These are phyloP conservation scores for Pelecanoides urinatrix DNA, from an alignment of 2,113 vertebrate species.

Conservation along the genomic window DNA sequence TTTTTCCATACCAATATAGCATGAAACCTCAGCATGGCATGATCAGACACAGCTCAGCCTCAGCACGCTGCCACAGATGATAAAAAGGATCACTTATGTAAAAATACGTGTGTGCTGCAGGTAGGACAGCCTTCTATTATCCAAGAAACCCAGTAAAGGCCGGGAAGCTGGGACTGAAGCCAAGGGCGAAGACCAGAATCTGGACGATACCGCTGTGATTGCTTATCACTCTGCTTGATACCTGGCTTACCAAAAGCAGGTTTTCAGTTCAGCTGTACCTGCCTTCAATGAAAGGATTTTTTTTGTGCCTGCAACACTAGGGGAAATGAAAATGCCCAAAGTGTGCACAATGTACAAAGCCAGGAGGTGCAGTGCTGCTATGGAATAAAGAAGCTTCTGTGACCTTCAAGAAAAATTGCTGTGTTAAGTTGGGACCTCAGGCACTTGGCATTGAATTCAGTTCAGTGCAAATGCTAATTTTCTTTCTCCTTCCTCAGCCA, in stretches of 20 bases:
- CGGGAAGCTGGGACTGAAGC: conserved; percentile 17
- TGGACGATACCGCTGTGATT: background rate
- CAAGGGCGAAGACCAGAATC: conserved; percentile 20
- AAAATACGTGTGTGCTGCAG: background rate
- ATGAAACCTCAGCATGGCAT: background rate
- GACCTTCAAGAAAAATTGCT: conserved; percentile 39
- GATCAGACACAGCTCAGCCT: background rate
- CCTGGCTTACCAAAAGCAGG: background rate
- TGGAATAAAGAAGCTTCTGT: background rate
- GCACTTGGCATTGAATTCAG: conserved; percentile 19
- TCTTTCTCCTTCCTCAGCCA: background rate
- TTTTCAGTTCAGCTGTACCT: background rate
- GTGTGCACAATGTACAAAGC: background rate
- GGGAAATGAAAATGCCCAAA: background rate
- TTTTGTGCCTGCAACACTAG: background rate
- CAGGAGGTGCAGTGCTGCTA: background rate
- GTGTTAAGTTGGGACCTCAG: conserved; percentile 17
- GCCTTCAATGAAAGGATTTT: background rate
- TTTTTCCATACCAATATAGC: background rate
- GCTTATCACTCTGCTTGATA: conserved; percentile 49
- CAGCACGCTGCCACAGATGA: background rate
- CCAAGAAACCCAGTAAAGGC: background rate
- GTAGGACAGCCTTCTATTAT: background rate
- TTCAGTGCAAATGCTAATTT: conserved; percentile 30
- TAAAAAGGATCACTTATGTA: background rate